Percentiles rank a stretch among this genome's conserved stretches.
Evolutionary conservation across 2,888 invertebrate genomes (phyloP).

Genomic region (Sinodicranocentrus sp.): DNA sequence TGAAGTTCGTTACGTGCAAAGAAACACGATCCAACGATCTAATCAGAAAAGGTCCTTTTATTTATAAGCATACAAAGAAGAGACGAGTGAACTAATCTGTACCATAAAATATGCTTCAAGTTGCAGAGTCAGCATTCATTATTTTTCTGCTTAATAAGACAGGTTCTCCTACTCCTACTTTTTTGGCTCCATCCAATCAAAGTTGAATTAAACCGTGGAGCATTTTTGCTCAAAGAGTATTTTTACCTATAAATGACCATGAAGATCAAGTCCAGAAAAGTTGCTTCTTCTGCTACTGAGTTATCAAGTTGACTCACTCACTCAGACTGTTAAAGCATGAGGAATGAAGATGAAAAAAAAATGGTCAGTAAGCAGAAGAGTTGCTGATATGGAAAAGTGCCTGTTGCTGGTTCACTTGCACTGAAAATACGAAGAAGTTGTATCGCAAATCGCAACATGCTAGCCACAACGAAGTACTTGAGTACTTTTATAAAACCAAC

Average conservation of each 20-base stretch:
- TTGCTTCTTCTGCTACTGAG: slow-evolving; percentile 8
- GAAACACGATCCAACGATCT: slow-evolving; percentile 7
- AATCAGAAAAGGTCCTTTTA: background rate
- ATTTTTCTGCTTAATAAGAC: background rate
- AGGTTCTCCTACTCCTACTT: background rate
- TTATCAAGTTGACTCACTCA: too few species aligned
- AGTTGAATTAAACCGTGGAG: background rate
- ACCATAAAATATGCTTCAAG: background rate
- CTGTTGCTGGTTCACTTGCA: background rate
- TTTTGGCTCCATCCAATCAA: background rate
- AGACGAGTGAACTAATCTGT: too few species aligned
- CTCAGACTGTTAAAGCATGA: background rate
- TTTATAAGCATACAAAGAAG: background rate
- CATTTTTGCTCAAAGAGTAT: background rate
- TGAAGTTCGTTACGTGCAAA: background rate
- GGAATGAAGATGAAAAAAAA: background rate
- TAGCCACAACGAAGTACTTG: too few species aligned
- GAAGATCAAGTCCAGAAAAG: background rate
- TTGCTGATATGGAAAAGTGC: background rate
- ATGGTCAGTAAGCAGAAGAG: background rate
- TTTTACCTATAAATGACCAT: background rate
- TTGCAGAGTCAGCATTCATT: background rate
- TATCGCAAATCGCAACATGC: background rate
- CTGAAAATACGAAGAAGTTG: background rate
- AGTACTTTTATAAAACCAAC: too few species aligned